phyloP scores from a whole-genome alignment of 2,113 vertebrate genomes.

The Rhinolophus ferrumequinum region DNA sequence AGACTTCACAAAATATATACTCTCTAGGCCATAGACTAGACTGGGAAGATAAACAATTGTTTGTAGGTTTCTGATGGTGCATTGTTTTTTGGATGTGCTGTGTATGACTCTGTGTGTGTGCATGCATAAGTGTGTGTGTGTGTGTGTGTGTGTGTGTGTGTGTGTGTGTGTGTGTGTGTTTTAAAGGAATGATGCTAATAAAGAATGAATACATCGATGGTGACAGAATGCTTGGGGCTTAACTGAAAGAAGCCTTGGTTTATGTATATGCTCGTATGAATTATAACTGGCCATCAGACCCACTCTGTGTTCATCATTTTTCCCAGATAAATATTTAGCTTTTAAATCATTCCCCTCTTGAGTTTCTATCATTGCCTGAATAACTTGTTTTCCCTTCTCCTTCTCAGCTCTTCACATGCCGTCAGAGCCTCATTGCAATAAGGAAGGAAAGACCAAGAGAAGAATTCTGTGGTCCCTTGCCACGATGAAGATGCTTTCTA shows the following conservation, averaged over 20 bases:
- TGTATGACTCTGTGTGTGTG: accelerated
- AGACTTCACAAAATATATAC: background rate
- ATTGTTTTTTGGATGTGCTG: background rate
- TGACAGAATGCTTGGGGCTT: background rate
- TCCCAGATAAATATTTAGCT: background rate
- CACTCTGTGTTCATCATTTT: background rate
- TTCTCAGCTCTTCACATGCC: background rate
- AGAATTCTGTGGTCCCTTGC: background rate
- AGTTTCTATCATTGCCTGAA: background rate
- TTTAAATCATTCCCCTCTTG: background rate
- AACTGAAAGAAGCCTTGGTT: background rate
- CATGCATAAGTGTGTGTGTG: background rate
- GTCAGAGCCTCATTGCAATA: background rate
- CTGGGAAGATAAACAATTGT: background rate
- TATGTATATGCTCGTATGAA: background rate
- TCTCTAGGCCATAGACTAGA: background rate
- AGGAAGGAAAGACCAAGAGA: background rate
- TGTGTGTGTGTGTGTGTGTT: background rate
- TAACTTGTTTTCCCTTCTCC: background rate
- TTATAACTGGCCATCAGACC: background rate
- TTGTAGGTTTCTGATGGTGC: background rate
- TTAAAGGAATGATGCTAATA: background rate
- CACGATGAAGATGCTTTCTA: background rate
- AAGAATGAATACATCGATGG: background rate
- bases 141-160: background rate